phyloP scores from a whole-genome alignment of 2,888 invertebrate species.

The Troides helena region DNA sequence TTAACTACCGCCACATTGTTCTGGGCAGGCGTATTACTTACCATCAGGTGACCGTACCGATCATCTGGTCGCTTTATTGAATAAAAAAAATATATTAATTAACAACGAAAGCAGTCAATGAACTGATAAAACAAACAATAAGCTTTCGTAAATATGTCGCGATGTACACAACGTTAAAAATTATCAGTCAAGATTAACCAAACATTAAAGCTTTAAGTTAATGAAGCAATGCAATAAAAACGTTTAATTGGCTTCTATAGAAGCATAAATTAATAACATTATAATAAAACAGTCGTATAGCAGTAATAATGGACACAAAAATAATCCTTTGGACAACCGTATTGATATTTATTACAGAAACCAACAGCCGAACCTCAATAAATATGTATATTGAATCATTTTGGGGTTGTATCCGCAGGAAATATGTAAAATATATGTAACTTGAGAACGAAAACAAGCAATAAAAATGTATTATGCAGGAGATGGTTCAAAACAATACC shows the following conservation, averaged over 20 bases:
- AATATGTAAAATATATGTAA: slow-evolving; percentile 72
- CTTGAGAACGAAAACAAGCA: slow-evolving; percentile 61
- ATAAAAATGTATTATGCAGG: slow-evolving; percentile 75
- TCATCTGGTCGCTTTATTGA: too few species aligned
- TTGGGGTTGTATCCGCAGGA: slow-evolving; percentile 43
- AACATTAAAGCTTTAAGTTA: not conserved
- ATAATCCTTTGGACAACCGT: slow-evolving; percentile 13
- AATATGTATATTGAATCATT: slow-evolving; percentile 64
- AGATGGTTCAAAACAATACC: slow-evolving; percentile 66
- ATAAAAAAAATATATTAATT: too few species aligned
- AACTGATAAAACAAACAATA: too few species aligned
- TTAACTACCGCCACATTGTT: too few species aligned
- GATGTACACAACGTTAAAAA: too few species aligned
- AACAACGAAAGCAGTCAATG: too few species aligned
- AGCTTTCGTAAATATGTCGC: too few species aligned
- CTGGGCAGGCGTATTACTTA: too few species aligned
- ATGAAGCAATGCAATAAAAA: not conserved
- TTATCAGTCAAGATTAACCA: not conserved
- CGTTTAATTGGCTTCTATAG: not conserved
- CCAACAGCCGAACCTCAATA: slow-evolving; percentile 48
- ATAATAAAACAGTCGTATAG: not conserved
- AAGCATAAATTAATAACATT: not conserved
- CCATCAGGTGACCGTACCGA: too few species aligned
- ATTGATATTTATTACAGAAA: slow-evolving; percentile 27
- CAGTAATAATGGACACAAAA: slow-evolving; percentile 14